phyloP scores from a whole-genome alignment of 2,888 invertebrate species.

The Chorisops tibialis region DNA sequence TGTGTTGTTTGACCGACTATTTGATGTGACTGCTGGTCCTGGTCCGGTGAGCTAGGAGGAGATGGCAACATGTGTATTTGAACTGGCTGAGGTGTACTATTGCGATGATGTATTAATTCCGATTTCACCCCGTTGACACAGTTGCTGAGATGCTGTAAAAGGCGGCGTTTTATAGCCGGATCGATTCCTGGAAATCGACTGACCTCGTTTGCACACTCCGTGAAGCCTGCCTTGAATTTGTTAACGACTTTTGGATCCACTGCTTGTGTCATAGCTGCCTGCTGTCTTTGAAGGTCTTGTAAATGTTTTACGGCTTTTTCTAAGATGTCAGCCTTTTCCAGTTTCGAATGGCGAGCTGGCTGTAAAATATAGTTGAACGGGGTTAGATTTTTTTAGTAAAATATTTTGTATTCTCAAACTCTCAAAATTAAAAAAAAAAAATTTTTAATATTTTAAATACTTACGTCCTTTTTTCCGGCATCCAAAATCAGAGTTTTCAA shows the following conservation, averaged over 20 bases:
- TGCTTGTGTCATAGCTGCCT: slow-evolving; percentile 75
- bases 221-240: slow-evolving; percentile 83
- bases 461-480: slow-evolving; percentile 85
- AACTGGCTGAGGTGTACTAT: slow-evolving; percentile 48
- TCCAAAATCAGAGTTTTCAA: slow-evolving; percentile 81
- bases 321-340: slow-evolving; percentile 94
- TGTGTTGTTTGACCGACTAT: slow-evolving; percentile 41
- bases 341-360: slow-evolving; percentile 89
- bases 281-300: slow-evolving; percentile 83
- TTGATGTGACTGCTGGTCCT: slow-evolving; percentile 43
- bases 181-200: slow-evolving; percentile 72
- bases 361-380: slow-evolving; percentile 53
- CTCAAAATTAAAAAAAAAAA: not conserved
- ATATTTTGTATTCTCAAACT: slow-evolving; percentile 1
- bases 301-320: slow-evolving; percentile 94
- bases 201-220: slow-evolving; percentile 84
- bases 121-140: slow-evolving; percentile 58
- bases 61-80: slow-evolving; percentile 60
- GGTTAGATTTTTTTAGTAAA: not conserved
- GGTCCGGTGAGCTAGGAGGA: slow-evolving; percentile 50
- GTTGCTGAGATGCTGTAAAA: slow-evolving; percentile 73
- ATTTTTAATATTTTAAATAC: slow-evolving; percentile 47
- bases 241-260: slow-evolving; percentile 80
- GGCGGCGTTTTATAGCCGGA: slow-evolving; percentile 65
- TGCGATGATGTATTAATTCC: slow-evolving; percentile 42